These are phyloP conservation scores for Nebria salina DNA, from an alignment of 2,888 invertebrate species.

Conservation along the genomic window DNA sequence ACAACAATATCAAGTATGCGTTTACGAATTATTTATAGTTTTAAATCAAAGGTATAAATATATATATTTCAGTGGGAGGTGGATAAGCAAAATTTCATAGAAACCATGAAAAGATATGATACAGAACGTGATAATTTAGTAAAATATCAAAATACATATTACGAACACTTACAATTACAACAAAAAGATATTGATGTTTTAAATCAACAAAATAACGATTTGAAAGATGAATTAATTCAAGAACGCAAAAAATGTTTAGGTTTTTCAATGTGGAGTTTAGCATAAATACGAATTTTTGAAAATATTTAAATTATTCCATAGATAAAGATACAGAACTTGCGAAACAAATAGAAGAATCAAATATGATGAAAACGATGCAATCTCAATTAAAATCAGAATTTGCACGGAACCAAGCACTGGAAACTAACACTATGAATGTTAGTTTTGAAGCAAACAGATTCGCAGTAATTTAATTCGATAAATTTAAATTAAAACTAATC, in stretches of 20 bases:
- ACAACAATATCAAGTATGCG: slow-evolving; percentile 53
- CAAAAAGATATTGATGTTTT: slow-evolving; percentile 53
- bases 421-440: slow-evolving; percentile 55
- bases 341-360: slow-evolving; percentile 55
- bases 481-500: not conserved
- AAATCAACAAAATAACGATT: slow-evolving; percentile 50
- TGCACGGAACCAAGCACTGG: slow-evolving; percentile 55
- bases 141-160: slow-evolving; percentile 51
- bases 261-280: slow-evolving; percentile 34
- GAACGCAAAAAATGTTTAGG: slow-evolving; percentile 55
- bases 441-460: slow-evolving; percentile 58
- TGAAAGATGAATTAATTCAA: slow-evolving; percentile 54
- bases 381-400: slow-evolving; percentile 57
- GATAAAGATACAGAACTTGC: slow-evolving; percentile 21
- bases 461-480: slow-evolving; percentile 52
- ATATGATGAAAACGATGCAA: slow-evolving; percentile 56
- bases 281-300: not conserved
- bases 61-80: slow-evolving; percentile 20
- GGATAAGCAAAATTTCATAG: slow-evolving; percentile 50
- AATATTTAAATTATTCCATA: not conserved
- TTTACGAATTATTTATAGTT: not conserved
- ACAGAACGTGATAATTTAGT: slow-evolving; percentile 49
- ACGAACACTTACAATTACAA: slow-evolving; percentile 53
- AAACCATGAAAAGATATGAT: slow-evolving; percentile 49
- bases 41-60: not conserved